Conservation (phyloP, 2,113 vertebrate species). For the Candoia aspera region DNA sequence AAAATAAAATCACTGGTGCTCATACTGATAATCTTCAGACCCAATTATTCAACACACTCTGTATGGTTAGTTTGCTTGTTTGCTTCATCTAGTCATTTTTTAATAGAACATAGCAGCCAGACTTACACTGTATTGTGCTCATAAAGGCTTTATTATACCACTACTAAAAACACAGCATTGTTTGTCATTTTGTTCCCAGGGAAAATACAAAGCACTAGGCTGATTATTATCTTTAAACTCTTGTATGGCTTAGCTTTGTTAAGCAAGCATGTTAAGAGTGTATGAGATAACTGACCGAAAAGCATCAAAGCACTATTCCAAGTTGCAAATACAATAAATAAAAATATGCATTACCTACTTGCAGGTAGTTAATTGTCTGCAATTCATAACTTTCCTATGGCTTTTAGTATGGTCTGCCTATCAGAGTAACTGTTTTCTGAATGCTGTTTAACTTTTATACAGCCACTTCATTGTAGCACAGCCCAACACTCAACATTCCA, state of each 20-base stretch:
- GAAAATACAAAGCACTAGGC: not conserved
- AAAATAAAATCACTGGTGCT: too few species aligned
- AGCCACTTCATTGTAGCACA: conserved; percentile 15
- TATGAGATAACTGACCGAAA: not conserved
- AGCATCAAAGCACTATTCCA: not conserved
- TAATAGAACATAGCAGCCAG: too few species aligned
- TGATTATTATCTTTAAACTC: not conserved
- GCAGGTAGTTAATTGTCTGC: not conserved
- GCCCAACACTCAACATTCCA: conserved; percentile 24
- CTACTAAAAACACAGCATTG: too few species aligned
- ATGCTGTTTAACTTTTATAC: not conserved
- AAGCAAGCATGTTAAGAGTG: not conserved
- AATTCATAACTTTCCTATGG: not conserved
- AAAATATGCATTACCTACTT: not conserved
- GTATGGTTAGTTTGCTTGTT: too few species aligned
- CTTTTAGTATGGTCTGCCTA: conserved; percentile 5
- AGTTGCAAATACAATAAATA: not conserved
- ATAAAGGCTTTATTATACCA: too few species aligned
- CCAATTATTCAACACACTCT: too few species aligned
- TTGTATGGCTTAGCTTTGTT: not conserved
- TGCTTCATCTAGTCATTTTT: too few species aligned
- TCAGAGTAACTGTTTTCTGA: not conserved
- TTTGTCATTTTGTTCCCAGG: too few species aligned
- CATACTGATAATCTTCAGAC: too few species aligned
- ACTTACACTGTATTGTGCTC: too few species aligned